Evolutionary conservation across 64 coral and sea anemone genomes (phyloP).

Genomic region (Platygyra sinensis): DNA sequence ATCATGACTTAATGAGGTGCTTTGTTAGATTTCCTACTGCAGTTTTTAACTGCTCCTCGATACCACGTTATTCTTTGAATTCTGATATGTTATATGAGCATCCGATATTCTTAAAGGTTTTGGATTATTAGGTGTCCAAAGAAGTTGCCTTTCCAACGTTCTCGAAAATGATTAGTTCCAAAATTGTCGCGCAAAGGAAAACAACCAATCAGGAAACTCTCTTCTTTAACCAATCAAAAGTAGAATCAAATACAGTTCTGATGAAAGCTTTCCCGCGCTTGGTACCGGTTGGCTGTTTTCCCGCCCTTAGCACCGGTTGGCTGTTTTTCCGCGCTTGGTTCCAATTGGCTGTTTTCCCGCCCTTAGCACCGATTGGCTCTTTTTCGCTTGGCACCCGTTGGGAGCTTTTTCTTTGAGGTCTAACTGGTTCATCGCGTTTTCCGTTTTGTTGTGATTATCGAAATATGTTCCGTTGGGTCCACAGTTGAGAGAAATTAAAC

Average conservation of each 20-base stretch:
- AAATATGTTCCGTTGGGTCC: background rate
- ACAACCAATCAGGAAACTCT: background rate
- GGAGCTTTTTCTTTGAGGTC: background rate
- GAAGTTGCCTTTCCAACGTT: background rate
- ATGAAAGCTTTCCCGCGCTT: background rate
- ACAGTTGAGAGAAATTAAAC: background rate
- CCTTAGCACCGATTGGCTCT: background rate
- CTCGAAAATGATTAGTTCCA: background rate
- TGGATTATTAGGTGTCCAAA: background rate
- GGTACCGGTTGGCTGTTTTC: too few relatives aligned
- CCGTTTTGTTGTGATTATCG: background rate
- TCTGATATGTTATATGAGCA: too few relatives aligned
- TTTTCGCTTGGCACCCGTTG: background rate
- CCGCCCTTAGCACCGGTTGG: too few relatives aligned
- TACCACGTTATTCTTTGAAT: too few relatives aligned
- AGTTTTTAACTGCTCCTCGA: conserved; percentile 19
- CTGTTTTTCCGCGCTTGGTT: too few relatives aligned
- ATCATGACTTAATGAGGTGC: background rate
- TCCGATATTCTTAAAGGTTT: too few relatives aligned
- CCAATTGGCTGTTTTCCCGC: too few relatives aligned
- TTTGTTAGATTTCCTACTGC: background rate
- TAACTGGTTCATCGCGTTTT: background rate
- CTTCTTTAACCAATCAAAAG: background rate
- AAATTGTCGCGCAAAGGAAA: background rate
- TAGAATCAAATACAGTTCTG: background rate